Percentiles rank a stretch among this genome's conserved stretches.
These are phyloP conservation scores for Rosalia funebris DNA, from an alignment of 2,888 invertebrate species.

Conservation along the genomic window DNA sequence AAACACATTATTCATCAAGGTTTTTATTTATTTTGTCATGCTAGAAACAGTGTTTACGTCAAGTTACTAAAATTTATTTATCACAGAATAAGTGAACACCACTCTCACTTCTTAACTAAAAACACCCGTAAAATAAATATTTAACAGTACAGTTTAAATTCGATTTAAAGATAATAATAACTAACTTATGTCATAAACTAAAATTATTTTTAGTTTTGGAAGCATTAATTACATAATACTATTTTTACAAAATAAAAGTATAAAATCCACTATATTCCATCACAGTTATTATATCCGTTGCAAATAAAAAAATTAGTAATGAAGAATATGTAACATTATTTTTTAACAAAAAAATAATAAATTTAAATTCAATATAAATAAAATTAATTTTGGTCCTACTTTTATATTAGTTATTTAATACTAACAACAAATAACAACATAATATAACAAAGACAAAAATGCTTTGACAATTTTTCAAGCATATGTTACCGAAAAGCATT, in stretches of 20 bases:
- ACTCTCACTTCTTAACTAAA: constrained; percentile 56
- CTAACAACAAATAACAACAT: constrained; percentile 32
- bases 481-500: constrained; percentile 61
- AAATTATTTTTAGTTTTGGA: constrained; percentile 39
- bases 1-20: constrained; percentile 7
- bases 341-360: constrained; percentile 2
- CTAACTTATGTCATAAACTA: constrained; percentile 14
- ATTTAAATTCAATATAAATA: constrained; percentile 19
- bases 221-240: constrained; percentile 53
- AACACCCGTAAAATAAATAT: constrained; percentile 62
- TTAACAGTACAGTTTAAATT: constrained; percentile 53
- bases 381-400: constrained; percentile 29
- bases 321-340: constrained; percentile 9
- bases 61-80: constrained; percentile 65
- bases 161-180: constrained; percentile 47
- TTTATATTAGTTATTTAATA: constrained; percentile 25
- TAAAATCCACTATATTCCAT: constrained; percentile 48
- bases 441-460: constrained; percentile 40
- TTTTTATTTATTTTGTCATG: constrained; percentile 63
- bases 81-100: constrained; percentile 66
- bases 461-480: constrained; percentile 37
- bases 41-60: constrained; percentile 65
- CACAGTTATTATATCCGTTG: constrained; percentile 48
- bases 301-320: constrained; percentile 13
- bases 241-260: constrained; percentile 44